A percentile compares a stretch with the other conserved stretches of the same genome.
phyloP scores from a whole-genome alignment of 2,797 vertebrate species.

The Lacerta bilineata region DNA sequence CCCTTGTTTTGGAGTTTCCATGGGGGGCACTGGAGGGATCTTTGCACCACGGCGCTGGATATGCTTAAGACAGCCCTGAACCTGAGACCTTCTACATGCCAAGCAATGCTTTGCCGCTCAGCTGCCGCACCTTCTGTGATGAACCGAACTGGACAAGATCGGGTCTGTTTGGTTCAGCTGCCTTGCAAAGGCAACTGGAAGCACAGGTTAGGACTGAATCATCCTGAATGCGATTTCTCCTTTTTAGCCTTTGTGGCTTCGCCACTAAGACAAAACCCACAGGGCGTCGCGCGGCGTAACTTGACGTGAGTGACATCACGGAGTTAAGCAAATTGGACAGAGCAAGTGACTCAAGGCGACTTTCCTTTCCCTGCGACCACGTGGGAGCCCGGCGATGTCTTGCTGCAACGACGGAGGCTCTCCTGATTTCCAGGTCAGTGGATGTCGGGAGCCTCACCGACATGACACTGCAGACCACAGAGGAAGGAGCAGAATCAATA shows the following conservation, averaged over 20 bases:
- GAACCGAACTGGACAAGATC: not conserved
- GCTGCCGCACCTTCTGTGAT: no score
- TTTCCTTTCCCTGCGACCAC: slow-evolving; percentile 50
- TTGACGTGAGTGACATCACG: slow-evolving; percentile 42
- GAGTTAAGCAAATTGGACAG: slow-evolving; percentile 57
- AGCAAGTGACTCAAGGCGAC: slow-evolving; percentile 57
- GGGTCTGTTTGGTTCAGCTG: not conserved
- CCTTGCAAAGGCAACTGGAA: slow-evolving; percentile 33
- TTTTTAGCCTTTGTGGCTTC: slow-evolving; percentile 56
- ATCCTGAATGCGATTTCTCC: slow-evolving; percentile 56
- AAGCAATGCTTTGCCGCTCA: no score
- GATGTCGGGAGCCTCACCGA: slow-evolving; percentile 44
- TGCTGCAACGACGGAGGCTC: slow-evolving; percentile 36
- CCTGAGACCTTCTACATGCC: no score
- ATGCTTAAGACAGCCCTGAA: no score
- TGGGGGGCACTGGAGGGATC: no score
- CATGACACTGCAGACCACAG: slow-evolving; percentile 54
- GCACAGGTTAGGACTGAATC: slow-evolving; percentile 35
- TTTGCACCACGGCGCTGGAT: no score
- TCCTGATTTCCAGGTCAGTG: slow-evolving; percentile 56
- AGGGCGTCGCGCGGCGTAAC: slow-evolving; percentile 35
- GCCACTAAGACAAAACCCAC: slow-evolving; percentile 59
- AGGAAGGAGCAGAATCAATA: slow-evolving; percentile 60
- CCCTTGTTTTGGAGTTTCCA: no score
- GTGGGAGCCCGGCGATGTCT: slow-evolving; percentile 40